Conservation (phyloP, 2,797 vertebrate species). For the Mareca strepera region DNA sequence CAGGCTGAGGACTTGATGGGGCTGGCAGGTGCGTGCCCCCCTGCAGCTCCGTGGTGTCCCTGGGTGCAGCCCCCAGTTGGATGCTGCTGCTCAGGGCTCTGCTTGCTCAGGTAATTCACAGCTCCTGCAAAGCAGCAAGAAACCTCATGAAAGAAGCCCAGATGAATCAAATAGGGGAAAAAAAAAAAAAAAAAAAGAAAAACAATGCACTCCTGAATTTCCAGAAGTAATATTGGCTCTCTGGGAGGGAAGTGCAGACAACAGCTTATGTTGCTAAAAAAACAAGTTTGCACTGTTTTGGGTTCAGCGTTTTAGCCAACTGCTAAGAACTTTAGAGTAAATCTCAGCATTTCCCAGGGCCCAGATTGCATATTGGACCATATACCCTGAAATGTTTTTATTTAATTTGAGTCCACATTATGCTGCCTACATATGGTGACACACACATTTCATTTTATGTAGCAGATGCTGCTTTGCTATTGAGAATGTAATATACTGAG, state of each 20-base stretch:
- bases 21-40: not conserved
- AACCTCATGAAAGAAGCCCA: not conserved
- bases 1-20: not conserved
- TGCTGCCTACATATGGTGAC: slow-evolving; percentile 64
- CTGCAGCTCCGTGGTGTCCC: fast-evolving
- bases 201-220: not conserved
- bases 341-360: slow-evolving; percentile 24
- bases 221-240: not conserved
- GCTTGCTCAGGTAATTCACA: not conserved
- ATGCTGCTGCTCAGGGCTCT: not conserved
- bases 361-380: slow-evolving; percentile 45
- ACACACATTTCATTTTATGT: slow-evolving; percentile 41
- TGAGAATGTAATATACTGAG: slow-evolving; percentile 9
- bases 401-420: slow-evolving; percentile 56
- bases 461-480: slow-evolving; percentile 69
- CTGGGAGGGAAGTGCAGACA: not conserved
- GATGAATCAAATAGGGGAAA: not conserved
- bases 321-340: slow-evolving; percentile 12
- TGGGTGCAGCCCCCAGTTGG: not conserved
- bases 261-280: not conserved
- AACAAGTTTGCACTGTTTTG: not conserved
- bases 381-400: slow-evolving; percentile 51
- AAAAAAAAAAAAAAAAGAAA: not conserved
- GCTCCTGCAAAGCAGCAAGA: not conserved
- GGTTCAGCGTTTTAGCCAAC: not conserved